Evolutionary conservation across 2,888 invertebrate genomes (phyloP).

Genomic region (Scelioninae gen. 1): DNA sequence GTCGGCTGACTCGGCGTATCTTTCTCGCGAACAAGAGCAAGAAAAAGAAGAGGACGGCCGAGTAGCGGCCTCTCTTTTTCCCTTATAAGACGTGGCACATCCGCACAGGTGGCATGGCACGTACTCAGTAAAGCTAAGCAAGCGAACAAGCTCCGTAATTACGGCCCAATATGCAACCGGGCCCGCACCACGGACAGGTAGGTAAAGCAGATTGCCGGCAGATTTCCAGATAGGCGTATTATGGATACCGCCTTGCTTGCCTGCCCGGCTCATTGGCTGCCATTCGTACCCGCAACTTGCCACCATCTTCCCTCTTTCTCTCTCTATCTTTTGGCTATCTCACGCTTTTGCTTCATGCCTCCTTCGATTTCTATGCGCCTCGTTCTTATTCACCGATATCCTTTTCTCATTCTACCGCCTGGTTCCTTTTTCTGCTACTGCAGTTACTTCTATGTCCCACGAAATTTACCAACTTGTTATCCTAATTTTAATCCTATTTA

Average conservation of each 20-base stretch:
- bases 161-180: constrained; percentile 81
- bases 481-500: neutral
- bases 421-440: constrained; percentile 33
- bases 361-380: constrained; percentile 53
- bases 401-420: constrained; percentile 17
- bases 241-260: constrained; percentile 77
- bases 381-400: constrained; percentile 46
- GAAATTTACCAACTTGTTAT: neutral
- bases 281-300: constrained; percentile 62
- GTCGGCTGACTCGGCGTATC: constrained; percentile 62
- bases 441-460: constrained; percentile 14
- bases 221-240: constrained; percentile 81
- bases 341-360: constrained; percentile 59
- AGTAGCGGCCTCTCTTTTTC: constrained; percentile 69
- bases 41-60: constrained; percentile 53
- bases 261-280: constrained; percentile 62
- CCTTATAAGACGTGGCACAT: constrained; percentile 73
- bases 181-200: constrained; percentile 70
- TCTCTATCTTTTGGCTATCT: constrained; percentile 63
- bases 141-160: constrained; percentile 78
- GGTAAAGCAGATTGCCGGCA: constrained; percentile 75
- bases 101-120: constrained; percentile 76
- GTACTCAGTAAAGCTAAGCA: constrained; percentile 74
- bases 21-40: constrained; percentile 67
- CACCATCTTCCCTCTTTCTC: constrained; percentile 66